Conservation (phyloP, 2,797 vertebrate species). For the Somateria mollissima region DNA sequence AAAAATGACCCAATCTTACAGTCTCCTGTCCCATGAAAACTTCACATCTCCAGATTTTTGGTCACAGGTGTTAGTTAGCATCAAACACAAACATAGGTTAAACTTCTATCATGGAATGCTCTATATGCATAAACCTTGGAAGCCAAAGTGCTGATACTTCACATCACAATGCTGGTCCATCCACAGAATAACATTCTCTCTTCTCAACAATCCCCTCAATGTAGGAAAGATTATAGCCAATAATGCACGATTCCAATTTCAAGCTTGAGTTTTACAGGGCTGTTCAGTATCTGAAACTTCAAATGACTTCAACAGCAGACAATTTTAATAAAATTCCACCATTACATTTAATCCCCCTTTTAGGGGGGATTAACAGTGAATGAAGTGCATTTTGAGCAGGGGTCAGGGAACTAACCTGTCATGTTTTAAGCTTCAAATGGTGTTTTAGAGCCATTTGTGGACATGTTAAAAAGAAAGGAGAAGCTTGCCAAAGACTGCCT, state of each 20-base stretch:
- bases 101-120: neutral
- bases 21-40: neutral
- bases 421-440: neutral
- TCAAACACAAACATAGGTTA: neutral
- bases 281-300: neutral
- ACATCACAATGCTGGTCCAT: neutral
- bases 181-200: neutral
- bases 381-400: neutral
- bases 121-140: neutral
- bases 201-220: neutral
- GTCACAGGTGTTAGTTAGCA: neutral
- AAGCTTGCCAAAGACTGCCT: neutral
- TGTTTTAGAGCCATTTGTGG: neutral
- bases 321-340: neutral
- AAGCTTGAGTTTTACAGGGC: neutral
- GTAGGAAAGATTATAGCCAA: neutral
- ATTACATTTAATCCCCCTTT: neutral
- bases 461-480: neutral
- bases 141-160: neutral
- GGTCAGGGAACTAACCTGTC: neutral
- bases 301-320: neutral
- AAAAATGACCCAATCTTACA: neutral
- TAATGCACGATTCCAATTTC: neutral
- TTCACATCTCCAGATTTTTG: neutral
- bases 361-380: neutral